Base-by-base conservation (phyloP, 1,140 invertebrate genomes). In the Drosophila nigromelanica region DNA sequence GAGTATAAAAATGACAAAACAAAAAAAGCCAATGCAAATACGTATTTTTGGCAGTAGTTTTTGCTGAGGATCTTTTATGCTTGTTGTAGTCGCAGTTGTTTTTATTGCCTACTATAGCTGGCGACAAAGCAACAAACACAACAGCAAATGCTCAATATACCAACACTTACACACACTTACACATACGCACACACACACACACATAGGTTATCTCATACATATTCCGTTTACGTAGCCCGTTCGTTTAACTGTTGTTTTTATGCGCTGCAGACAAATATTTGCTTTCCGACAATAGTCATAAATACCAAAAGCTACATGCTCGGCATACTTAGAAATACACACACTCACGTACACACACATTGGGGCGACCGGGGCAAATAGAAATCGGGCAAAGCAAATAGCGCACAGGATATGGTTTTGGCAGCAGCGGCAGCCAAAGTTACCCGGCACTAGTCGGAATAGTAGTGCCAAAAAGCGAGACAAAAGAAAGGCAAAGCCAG, bases 271-370 rank as follows among this genome's bases (percentile, higher is more conserved):
- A 91, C 90, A 91, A 91, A 91, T 91, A 91, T 91, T 91, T 91
- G 90, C 90, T 91, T 91, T 91, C 90, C 90, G 90, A 91, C 90
- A 91, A 91, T 91, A 91, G 90, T 91, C 90, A 91, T 91, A 91
- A 91, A 91, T 91, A 91, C 90, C 90, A 91, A 91, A 91, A 91
- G 90, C 90, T 91, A 91, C 90, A 91, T 91, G 90, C 87, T 79
- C 90, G 76, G 90, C 82, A 91, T 91, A 91, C 87, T 91, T 90
- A 90, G 90, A 89, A 89, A 79, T 73, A 80, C 78, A 89, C 78
- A 79, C 58, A 78, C 42, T 56, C 55, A 69, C 43, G 37, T 18
- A 45, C 35, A 52, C 51, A 48, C 37, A 64, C 18, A 62, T 58
- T 39, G 67, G 35, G 51, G 73, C 67, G 63, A 55, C 48, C 78